A percentile compares a stretch with the other conserved stretches of the same genome.
Evolutionary conservation across 2,113 vertebrate species (phyloP).

Genomic region (Emydocephalus ijimae): DNA sequence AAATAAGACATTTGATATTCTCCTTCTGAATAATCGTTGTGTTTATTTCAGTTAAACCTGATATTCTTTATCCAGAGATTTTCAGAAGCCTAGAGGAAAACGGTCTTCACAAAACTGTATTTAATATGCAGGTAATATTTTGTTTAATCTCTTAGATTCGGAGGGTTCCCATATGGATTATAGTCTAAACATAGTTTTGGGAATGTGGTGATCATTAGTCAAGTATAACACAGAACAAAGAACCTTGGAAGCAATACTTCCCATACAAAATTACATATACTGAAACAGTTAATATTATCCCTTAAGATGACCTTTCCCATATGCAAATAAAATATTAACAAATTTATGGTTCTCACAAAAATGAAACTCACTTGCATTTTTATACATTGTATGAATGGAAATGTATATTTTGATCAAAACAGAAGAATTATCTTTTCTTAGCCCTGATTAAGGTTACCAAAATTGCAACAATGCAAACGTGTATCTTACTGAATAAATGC

Average conservation of each 20-base stretch:
- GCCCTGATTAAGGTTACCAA: not conserved
- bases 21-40: not conserved
- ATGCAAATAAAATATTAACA: not conserved
- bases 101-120: not conserved
- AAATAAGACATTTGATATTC: not conserved
- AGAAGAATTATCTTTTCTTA: not conserved
- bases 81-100: not conserved
- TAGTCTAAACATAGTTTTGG: not conserved
- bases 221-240: not conserved
- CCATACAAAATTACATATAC: not conserved
- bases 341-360: not conserved
- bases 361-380: not conserved
- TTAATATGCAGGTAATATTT: not conserved
- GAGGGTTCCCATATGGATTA: not conserved
- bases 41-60: not conserved
- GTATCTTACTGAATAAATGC: not conserved
- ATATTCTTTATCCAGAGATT: not conserved
- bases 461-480: not conserved
- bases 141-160: not conserved
- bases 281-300: not conserved
- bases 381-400: not conserved
- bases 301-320: not conserved
- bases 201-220: not conserved
- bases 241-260: not conserved
- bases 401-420: not conserved